Evolutionary conservation across 2,888 invertebrate species (phyloP).

Genomic region (Ceratothoa steindachneri): DNA sequence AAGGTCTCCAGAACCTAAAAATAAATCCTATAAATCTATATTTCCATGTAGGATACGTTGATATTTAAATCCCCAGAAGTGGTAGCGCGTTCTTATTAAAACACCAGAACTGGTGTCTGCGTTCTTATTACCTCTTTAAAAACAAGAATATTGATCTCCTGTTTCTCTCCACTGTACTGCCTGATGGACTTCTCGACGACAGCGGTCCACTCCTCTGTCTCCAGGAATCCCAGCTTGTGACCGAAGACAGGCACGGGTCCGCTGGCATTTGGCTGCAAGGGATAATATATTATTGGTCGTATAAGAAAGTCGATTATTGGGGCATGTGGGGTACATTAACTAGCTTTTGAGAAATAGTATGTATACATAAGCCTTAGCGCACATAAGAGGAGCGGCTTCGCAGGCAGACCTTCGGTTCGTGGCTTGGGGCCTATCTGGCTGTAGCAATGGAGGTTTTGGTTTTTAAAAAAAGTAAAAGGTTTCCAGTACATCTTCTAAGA

Average conservation of each 20-base stretch:
- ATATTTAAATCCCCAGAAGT: background rate
- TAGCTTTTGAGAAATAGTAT: conserved; percentile 1
- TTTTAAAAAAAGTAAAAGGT: no score
- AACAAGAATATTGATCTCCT: conserved; percentile 62
- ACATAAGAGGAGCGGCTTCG: no score
- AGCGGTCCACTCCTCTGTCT: conserved; percentile 62
- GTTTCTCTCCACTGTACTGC: conserved; percentile 58
- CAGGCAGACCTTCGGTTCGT: no score
- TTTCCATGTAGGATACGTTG: background rate
- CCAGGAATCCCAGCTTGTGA: conserved; percentile 53
- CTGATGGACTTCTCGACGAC: conserved; percentile 63
- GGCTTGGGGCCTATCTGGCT: no score
- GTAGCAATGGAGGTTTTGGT: no score
- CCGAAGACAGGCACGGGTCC: conserved; percentile 54
- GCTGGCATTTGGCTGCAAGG: conserved; percentile 51
- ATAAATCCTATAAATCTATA: background rate
- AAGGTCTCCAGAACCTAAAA: conserved; percentile 60
- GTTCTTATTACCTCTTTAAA: conserved; percentile 58
- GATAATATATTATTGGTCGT: no score
- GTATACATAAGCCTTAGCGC: background rate
- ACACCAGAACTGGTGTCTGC: background rate
- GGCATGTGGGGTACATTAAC: no score
- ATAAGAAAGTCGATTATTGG: no score
- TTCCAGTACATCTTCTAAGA: no score
- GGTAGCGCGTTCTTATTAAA: background rate